A percentile compares a stretch with the other conserved stretches of the same genome.
phyloP scores from a whole-genome alignment of 2,113 vertebrate genomes.

The Campylorhamphus procurvoides region DNA sequence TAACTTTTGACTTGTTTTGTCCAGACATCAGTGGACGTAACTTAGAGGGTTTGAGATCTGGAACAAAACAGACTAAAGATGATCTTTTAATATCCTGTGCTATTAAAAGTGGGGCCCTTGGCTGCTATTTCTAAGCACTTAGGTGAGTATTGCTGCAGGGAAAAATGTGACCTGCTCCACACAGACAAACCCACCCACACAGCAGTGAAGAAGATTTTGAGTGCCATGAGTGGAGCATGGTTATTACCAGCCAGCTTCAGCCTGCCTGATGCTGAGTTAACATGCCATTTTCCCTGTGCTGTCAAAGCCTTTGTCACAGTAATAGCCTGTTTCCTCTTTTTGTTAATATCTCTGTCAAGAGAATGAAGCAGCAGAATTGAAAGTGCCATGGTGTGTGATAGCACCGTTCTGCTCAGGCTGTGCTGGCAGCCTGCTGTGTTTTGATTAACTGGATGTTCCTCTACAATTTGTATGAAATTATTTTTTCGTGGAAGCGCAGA shows the following conservation, averaged over 20 bases:
- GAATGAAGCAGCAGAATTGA: slow-evolving; percentile 56
- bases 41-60: background rate
- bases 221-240: background rate
- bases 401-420: slow-evolving; percentile 14
- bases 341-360: slow-evolving; percentile 62
- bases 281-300: slow-evolving; percentile 35
- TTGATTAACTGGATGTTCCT: slow-evolving; percentile 52
- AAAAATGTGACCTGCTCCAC: background rate
- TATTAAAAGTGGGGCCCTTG: background rate
- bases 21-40: background rate
- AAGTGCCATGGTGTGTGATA: slow-evolving; percentile 28
- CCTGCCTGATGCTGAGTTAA: background rate
- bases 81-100: background rate
- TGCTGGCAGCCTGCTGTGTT: background rate
- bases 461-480: slow-evolving; percentile 50
- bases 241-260: background rate
- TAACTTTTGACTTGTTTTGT: background rate
- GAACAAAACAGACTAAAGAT: background rate
- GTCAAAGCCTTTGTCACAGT: slow-evolving; percentile 50
- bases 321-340: slow-evolving; percentile 62
- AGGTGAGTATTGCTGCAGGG: background rate
- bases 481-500: background rate
- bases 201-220: background rate
- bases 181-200: background rate
- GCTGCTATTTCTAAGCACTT: background rate